Conservation (phyloP, 1,140 invertebrate genomes). For the Oryctes rhinoceros region DNA sequence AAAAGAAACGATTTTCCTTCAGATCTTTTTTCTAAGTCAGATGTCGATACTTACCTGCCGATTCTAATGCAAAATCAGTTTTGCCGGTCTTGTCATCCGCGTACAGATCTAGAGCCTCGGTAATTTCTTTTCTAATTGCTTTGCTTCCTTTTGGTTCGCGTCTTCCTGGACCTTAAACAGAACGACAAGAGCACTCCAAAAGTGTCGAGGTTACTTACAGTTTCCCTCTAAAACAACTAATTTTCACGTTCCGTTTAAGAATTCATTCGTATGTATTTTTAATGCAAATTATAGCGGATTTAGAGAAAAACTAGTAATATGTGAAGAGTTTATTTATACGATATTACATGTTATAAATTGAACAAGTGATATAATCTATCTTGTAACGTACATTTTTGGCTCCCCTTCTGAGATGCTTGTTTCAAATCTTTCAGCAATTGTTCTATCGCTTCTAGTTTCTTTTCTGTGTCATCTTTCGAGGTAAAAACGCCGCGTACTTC, state of each 20-base stretch:
- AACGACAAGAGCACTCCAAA: too few species aligned
- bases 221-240: neutral
- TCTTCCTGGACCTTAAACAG: neutral
- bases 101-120: slow-evolving; percentile 63
- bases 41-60: slow-evolving; percentile 65
- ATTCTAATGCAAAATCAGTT: slow-evolving; percentile 74
- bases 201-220: neutral
- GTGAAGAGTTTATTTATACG: too few species aligned
- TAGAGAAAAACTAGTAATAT: too few species aligned
- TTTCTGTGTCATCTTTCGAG: slow-evolving; percentile 7
- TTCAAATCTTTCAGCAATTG: slow-evolving; percentile 27
- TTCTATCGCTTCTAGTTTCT: slow-evolving; percentile 36
- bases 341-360: too few species aligned
- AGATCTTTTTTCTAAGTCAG: too few species aligned
- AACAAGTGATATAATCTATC: too few species aligned
- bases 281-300: too few species aligned
- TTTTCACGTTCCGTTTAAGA: too few species aligned
- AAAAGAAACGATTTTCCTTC: too few species aligned
- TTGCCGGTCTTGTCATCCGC: slow-evolving; percentile 78
- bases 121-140: slow-evolving; percentile 43
- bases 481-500: slow-evolving; percentile 20
- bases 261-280: too few species aligned
- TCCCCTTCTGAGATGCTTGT: neutral
- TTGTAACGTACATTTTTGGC: slow-evolving; percentile 23
- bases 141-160: neutral